A percentile compares a stretch with the other conserved stretches of the same genome.
Evolutionary conservation across 2,113 vertebrate genomes (phyloP).

Genomic region (Otolemur garnettii): DNA sequence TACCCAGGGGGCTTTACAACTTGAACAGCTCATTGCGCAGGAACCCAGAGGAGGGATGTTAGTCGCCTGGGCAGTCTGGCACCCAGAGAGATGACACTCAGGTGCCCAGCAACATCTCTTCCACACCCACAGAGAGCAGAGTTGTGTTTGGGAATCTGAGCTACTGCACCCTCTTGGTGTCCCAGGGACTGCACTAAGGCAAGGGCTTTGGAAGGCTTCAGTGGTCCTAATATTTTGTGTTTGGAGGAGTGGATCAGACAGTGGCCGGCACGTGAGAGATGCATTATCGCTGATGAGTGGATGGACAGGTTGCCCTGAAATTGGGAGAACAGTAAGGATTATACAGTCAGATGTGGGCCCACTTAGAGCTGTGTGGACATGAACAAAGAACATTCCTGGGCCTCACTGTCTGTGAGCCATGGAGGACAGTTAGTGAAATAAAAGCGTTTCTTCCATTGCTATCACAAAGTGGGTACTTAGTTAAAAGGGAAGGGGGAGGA

Average conservation of each 20-base stretch:
- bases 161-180: rapidly evolving
- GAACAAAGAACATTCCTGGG: background rate
- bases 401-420: background rate
- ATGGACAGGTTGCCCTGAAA: background rate
- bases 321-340: background rate
- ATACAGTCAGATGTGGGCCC: background rate
- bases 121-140: background rate
- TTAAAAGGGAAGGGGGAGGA: background rate
- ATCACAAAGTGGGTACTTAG: background rate
- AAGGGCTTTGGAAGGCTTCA: no score
- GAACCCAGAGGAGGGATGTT: background rate
- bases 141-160: background rate
- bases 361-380: background rate
- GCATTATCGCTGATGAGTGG: background rate
- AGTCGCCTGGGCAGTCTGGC: background rate
- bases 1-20: background rate
- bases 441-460: background rate
- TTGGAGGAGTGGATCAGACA: background rate
- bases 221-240: background rate
- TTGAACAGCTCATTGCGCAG: no score
- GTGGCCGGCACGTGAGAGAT: rapidly evolving
- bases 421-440: background rate
- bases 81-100: background rate
- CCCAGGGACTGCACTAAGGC: no score
- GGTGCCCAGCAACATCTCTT: background rate